Evolutionary conservation across 2,888 invertebrate species (phyloP), one percentile per base, ranked within the genome.

Genomic region (Platycheirus rosarum): DNA sequence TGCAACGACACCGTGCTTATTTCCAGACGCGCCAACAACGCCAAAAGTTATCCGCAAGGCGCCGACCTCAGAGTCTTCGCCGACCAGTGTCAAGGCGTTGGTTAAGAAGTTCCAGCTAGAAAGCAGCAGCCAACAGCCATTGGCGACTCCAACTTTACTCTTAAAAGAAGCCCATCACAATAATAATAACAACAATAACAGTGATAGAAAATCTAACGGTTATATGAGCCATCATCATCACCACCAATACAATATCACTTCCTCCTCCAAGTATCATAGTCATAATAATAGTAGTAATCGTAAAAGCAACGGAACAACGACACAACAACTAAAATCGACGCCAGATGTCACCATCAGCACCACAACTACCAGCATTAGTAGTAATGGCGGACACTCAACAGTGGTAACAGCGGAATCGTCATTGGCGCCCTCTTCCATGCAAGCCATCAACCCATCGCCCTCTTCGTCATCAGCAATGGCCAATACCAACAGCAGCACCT

Each of bases 21-120:
- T 92, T 89, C 93, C 92, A 84, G 93, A 93, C 89, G 93, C 93
- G 57, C 93, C 93, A 86, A 93, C 93, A 88, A 93, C 93, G 85
- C 93, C 93, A 86, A 93, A 93, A 92, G 93, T 93, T 86, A 92
- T 93, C 80, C 92, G 93, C 87, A 93, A 93, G 87, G 92, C 93
- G 35, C 92, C 92, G 85, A 91, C 91, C 84, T 91, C 92, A 77
- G 92, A 92, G 87, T 91, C 93, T 87, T 91, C 93, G 60, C 88
- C 90, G 44, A 89, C 89, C 49, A 89, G 90, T 73, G 91, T 91
- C 1, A 90, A 91, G 85, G 90, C 90, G 14, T 85, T 91, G 82
- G 90, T 91, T 6, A 90, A 91, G 84, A 90, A 90, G 85, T 91
- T 91, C 84, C 91, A 91, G 84, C 85, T 90, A 69, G 89, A 90